Base-by-base conservation (phyloP, 2,113 vertebrate genomes). In the Cinclus mexicanus region DNA sequence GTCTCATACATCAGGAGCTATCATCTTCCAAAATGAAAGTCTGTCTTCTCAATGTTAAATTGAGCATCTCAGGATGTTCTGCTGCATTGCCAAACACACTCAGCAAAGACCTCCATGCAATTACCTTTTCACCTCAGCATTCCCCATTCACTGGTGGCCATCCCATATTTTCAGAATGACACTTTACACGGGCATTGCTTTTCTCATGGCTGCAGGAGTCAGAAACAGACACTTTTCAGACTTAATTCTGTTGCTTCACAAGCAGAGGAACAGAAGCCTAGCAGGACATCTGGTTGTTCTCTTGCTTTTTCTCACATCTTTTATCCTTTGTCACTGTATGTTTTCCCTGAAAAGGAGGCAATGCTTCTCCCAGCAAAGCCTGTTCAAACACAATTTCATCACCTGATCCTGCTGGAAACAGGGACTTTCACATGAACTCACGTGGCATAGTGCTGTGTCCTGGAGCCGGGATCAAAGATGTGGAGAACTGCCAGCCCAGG, bases 401-500 rank as follows among this genome's bases (percentile, higher is more conserved):
- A n/a, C 18, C 17, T 24, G 55, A 41, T 77, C 65, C 50, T 81
- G 11, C 23, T 77, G 55, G 68, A 74, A 94, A 21, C 0, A 1
- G n/a, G 1, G 3, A 55, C 46, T 22, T 80, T 52, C 50, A 29
- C 9, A 77, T 1, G 3, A 41, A 18, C 9, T 75, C 2, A 1
- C 1, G 0, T 31, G 46, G 47, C 65, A 67, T 7, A 6, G 2
- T 18, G 11, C 63, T 18, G 31, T 67, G 42, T 16, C 42, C 39
- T 53, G 47, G 28, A 77, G n/a, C 26, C 50, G 41, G 31, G 24
- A 74, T 21, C 14, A 35, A 57, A 31, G 29, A 63, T 4, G 4
- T 28, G 9, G 76, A 77, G 56, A 83, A 7, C 31, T 53, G 42
- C 39, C 81, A 59, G n/a, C 3, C 4, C 14, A 16, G 9, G 1